Conservation (phyloP, 2,888 invertebrate species). For the Bombylius discolor region DNA sequence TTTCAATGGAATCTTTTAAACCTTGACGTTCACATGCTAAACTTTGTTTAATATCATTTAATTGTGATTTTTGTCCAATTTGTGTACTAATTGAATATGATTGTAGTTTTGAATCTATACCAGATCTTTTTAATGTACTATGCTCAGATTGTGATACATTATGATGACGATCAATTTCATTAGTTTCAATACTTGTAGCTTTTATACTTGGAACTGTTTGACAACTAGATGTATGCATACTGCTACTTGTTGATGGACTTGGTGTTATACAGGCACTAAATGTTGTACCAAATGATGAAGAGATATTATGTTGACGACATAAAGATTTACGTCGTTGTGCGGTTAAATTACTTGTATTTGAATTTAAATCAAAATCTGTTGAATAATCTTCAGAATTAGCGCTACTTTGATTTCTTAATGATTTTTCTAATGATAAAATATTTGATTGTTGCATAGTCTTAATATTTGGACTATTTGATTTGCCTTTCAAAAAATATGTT, state of each 20-base stretch:
- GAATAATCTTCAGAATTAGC: slow-evolving; percentile 27
- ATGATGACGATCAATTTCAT: slow-evolving; percentile 10
- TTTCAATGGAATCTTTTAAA: slow-evolving; percentile 35
- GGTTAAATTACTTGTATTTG: slow-evolving; percentile 28
- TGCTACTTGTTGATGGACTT: slow-evolving; percentile 31
- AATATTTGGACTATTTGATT: slow-evolving; percentile 10
- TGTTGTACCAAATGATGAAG: slow-evolving; percentile 33
- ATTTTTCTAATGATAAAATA: neutral
- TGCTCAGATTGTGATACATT: neutral
- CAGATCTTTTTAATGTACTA: neutral
- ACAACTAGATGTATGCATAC: slow-evolving; percentile 21
- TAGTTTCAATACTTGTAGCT: slow-evolving; percentile 17
- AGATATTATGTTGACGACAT: slow-evolving; percentile 35
- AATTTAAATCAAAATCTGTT: slow-evolving; percentile 29
- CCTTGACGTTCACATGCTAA: slow-evolving; percentile 24
- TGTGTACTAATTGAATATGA: neutral
- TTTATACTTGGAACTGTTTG: slow-evolving; percentile 20
- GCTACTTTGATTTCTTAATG: slow-evolving; percentile 18
- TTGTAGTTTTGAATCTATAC: slow-evolving; percentile 1
- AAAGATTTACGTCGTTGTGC: slow-evolving; percentile 34
- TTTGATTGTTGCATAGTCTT: neutral
- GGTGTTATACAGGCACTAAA: slow-evolving; percentile 28
- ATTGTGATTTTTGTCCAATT: slow-evolving; percentile 21
- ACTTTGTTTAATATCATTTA: slow-evolving; percentile 30
- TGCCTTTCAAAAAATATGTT: slow-evolving; percentile 55